Evolutionary conservation across 92 coral and sea anemone genomes (phyloP), one percentile per base, ranked within the genome.

Genomic region (Phenganax subtilis): DNA sequence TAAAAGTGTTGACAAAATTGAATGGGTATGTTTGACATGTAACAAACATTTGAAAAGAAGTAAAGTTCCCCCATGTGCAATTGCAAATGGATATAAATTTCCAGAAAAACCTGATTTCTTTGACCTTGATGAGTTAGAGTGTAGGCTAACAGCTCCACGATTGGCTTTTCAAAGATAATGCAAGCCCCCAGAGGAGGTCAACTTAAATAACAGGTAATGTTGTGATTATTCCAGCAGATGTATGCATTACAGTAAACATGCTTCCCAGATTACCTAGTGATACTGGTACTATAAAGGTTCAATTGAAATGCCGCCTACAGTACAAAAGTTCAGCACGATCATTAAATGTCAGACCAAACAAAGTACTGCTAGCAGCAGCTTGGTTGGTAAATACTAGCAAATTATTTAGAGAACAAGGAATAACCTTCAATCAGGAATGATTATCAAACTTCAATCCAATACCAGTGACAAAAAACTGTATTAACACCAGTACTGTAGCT

Each of bases 1-100:
- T 28, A 71, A 55, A 80, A 84, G 85, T 87, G 90, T 84, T 75
- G 83, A 87, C 75, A 80, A 17, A 67, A 73, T 71, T n/a, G 86
- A 87, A 69, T 87, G 90, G 90, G 58, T 87, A 8, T 87, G 90
- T 63, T 80, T 47, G 57, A 75, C 89, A 55, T 87, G 90, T 54
- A 55, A 66, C 60, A 81, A 31, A n/a, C 57, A 67, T 51, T 54
- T 69, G 3, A 81, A 27, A 69, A 68, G 52, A 80, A 75, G 57
- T 14, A 80, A 65, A 81, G 63, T 81, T 9, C 84, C 76, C 30
- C 85, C 85, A 25, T 71, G 80, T 55, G 67, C 85, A 29, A 71
- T 70, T 54, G 30, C 70, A 28, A 82, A 82, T 71, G 78, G 78
- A 16, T 17, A 69, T 64, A 27, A 54, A 17, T 82, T 82, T 82